Percentiles rank a stretch among this genome's conserved stretches.
Evolutionary conservation across 2,797 vertebrate species (phyloP).

Genomic region (Otus scops): DNA sequence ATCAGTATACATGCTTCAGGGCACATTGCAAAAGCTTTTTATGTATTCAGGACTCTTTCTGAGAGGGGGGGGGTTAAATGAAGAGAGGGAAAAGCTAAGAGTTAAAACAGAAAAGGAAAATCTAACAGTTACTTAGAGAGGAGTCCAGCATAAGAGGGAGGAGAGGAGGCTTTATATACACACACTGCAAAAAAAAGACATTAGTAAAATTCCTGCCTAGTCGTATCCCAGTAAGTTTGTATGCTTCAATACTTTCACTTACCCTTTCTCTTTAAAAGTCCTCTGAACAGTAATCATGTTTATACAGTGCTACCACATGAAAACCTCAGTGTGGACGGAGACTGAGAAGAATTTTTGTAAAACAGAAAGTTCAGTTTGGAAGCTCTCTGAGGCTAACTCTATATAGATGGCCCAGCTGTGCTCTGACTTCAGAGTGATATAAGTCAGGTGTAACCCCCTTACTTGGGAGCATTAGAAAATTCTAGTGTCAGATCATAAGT

Average conservation of each 20-base stretch:
- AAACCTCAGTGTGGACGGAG: background rate
- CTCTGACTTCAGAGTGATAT: background rate
- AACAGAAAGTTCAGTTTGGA: background rate
- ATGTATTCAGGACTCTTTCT: background rate
- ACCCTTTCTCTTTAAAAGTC: background rate
- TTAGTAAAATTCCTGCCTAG: background rate
- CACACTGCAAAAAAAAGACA: background rate
- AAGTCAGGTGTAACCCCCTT: background rate
- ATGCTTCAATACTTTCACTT: background rate
- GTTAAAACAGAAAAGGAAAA: slow-evolving; percentile 10
- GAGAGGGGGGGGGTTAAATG: background rate
- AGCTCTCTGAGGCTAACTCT: background rate
- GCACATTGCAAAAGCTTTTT: slow-evolving; percentile 42
- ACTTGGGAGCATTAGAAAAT: background rate
- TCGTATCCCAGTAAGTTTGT: background rate
- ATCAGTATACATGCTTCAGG: slow-evolving; percentile 46
- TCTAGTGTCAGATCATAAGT: background rate
- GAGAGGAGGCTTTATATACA: background rate
- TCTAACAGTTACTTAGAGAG: background rate
- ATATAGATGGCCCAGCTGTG: background rate
- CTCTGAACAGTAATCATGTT: background rate
- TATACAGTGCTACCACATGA: background rate
- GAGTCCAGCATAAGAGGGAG: background rate
- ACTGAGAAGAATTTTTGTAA: background rate
- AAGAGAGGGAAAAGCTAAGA: background rate